phyloP scores from a whole-genome alignment of 2,888 invertebrate species.

The Cremastinae sp. region DNA sequence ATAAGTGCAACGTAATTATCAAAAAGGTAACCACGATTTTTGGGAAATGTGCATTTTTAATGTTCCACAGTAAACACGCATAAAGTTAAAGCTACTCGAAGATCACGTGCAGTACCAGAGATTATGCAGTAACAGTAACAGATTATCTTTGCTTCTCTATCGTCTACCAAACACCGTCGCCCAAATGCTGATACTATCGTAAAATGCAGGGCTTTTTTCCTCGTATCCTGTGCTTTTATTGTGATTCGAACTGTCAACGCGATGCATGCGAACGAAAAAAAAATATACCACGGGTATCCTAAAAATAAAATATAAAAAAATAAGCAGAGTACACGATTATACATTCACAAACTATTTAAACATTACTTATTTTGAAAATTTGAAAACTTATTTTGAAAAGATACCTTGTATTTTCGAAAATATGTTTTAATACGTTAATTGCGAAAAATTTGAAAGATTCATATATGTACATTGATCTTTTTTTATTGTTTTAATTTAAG shows the following conservation, averaged over 20 bases:
- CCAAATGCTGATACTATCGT: neutral
- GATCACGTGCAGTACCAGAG: neutral
- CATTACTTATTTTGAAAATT: too few relatives aligned
- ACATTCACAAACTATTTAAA: too few relatives aligned
- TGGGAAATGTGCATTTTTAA: too few relatives aligned
- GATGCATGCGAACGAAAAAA: neutral
- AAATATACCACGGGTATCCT: too few relatives aligned
- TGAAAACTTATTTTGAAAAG: constrained; percentile 18
- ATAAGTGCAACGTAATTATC: neutral
- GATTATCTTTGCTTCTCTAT: constrained; percentile 45
- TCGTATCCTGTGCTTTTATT: constrained; percentile 33
- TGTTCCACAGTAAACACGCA: too few relatives aligned
- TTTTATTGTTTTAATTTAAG: too few relatives aligned
- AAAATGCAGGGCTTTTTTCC: constrained; percentile 17
- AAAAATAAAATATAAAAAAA: too few relatives aligned
- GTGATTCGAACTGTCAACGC: constrained; percentile 1
- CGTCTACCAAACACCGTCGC: constrained; percentile 5
- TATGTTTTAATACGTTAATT: too few relatives aligned
- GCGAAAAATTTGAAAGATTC: too few relatives aligned
- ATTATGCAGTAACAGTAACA: constrained; percentile 20
- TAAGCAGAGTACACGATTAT: too few relatives aligned
- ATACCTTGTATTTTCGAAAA: too few relatives aligned
- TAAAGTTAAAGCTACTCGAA: constrained; percentile 12
- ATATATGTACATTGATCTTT: too few relatives aligned
- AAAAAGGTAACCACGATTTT: constrained; percentile 32